Percentiles rank a stretch among this genome's conserved stretches.
Conservation (phyloP, 2,113 vertebrate species). For the Leptobrachium leishanense region DNA sequence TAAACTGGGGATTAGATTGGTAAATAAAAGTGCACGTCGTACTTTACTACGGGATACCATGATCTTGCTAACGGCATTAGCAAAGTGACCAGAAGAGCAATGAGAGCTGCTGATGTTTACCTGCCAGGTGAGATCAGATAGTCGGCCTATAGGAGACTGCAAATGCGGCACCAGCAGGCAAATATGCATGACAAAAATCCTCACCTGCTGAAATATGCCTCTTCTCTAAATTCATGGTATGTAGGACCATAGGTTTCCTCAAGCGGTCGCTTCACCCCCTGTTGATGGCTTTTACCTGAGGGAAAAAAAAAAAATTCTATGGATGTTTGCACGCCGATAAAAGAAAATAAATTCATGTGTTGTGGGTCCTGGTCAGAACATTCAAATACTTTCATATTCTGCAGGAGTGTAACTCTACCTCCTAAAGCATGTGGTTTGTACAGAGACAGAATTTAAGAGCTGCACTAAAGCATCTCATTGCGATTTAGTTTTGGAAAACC, state of each 20-base stretch:
- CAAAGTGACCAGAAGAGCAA: too few species aligned
- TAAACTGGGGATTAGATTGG: too few species aligned
- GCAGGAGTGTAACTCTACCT: background rate
- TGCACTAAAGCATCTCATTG: too few species aligned
- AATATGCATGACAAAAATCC: background rate
- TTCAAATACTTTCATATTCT: background rate
- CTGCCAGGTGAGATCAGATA: too few species aligned
- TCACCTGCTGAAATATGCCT: constrained; percentile 86
- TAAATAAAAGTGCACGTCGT: too few species aligned
- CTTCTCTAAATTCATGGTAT: constrained; percentile 90
- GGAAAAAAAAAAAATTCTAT: background rate
- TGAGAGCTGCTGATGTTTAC: too few species aligned
- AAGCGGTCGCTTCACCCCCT: constrained; percentile 62
- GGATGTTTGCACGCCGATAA: background rate
- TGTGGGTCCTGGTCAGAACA: background rate
- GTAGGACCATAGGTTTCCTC: constrained; percentile 69
- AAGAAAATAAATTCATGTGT: background rate
- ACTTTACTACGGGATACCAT: too few species aligned
- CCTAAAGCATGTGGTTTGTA: background rate
- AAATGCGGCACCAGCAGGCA: too few species aligned
- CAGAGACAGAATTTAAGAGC: background rate
- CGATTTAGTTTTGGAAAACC: too few species aligned
- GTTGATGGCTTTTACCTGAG: constrained; percentile 58
- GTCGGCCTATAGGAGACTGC: too few species aligned
- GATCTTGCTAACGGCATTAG: too few species aligned